Base-by-base conservation (phyloP, 2,888 invertebrate species). In the Allolobophora icterica region DNA sequence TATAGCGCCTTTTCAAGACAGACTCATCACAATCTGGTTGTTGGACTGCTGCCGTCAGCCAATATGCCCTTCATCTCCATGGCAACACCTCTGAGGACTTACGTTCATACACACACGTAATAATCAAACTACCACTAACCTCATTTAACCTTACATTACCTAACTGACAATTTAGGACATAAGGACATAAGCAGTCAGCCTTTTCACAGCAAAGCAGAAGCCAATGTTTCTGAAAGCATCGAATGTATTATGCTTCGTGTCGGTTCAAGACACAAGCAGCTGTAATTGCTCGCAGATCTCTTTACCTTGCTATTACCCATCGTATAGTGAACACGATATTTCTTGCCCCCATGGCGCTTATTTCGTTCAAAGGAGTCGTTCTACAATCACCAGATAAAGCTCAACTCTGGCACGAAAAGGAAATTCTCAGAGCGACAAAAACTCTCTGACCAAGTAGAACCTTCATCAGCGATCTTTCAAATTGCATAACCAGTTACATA, bases 321-420 rank as follows among this genome's bases (percentile, higher is more conserved):
- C 24, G 92, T 92, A 90, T 92, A 92, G 34, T 92, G 92, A 45
- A 92, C 92, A 83, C 91, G 91, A 90, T 91, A 92, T 89, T 91
- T 38, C 71, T 11, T 87, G 87, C 34, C 87, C 87, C 21, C 38
- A 38, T 34, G 35, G 87, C 35, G 15, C 34, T 87, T 87, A 87
- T 87, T 87, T 34, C 21, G 87, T 8, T 87, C 87, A 87, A 38
- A 34, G 24, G 38, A 19, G 13, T 87, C 87, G 24, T 38, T 87
- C 87, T 87, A 38, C 87, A 87, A 87, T 87, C 38, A 87, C 87
- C 87, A 38, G 87, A 35, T 34, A 87, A 87, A 87, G 19, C 38
- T 87, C 38, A 24, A 34, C 24, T 87, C 87, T 38, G 6, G 38
- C 87, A 87, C 38, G 15, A 89, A 89, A 34, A 40, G 35, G 38